These are phyloP conservation scores for Disparrhopalites patrizii DNA, from an alignment of 2,888 invertebrate genomes.

Conservation along the genomic window DNA sequence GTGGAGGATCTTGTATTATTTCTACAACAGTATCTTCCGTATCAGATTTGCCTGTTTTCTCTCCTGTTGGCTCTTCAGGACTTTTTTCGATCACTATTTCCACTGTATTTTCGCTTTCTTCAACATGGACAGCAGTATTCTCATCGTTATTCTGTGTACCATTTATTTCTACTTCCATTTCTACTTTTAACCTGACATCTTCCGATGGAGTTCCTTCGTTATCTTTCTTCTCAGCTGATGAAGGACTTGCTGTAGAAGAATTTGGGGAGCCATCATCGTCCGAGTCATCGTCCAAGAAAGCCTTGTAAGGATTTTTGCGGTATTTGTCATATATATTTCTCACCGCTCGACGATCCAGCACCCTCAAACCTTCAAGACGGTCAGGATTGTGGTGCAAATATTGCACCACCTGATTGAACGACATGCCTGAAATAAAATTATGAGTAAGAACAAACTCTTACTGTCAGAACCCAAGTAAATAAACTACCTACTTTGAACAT, in stretches of 20 bases:
- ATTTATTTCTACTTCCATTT: background rate
- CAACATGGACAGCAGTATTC: too few species aligned
- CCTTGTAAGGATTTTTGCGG: conserved; percentile 24
- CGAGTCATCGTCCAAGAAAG: conserved; percentile 14
- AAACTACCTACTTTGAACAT: too few species aligned
- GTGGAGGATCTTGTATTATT: background rate
- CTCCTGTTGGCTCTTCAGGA: too few species aligned
- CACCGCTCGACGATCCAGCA: conserved; percentile 45
- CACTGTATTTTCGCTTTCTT: too few species aligned
- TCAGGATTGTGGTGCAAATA: conserved; percentile 47
- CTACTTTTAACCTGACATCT: background rate
- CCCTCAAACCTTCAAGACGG: conserved; percentile 38
- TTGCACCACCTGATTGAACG: conserved; percentile 40
- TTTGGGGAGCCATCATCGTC: conserved; percentile 12
- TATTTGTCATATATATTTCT: conserved; percentile 46
- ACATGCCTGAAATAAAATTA: conserved; percentile 33
- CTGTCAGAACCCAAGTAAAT: too few species aligned
- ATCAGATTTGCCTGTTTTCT: too few species aligned
- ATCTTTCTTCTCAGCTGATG: background rate
- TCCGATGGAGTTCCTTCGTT: too few species aligned
- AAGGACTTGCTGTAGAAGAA: background rate
- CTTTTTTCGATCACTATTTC: too few species aligned
- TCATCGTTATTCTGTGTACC: too few species aligned
- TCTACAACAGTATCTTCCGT: too few species aligned
- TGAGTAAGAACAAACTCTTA: too few species aligned